Percentiles rank a stretch among this genome's conserved stretches.
phyloP scores from a whole-genome alignment of 2,797 vertebrate genomes.

The Fundulus diaphanus region DNA sequence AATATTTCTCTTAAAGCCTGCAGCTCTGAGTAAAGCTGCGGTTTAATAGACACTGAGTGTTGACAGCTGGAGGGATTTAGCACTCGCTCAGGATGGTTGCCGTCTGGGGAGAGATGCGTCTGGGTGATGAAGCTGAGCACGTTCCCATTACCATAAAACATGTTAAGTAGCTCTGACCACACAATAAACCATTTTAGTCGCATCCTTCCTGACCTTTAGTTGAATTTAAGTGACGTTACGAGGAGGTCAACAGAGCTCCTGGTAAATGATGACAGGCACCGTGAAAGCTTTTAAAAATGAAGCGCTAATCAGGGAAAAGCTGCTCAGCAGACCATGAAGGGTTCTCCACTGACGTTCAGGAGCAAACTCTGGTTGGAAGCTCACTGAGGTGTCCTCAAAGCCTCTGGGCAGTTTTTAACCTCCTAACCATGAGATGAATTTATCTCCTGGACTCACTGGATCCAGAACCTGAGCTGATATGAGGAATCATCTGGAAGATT shows the following conservation, averaged over 20 bases:
- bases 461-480: not conserved
- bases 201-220: conserved; percentile 5
- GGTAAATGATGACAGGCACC: not conserved
- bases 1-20: conserved; percentile 27
- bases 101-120: conserved; percentile 39
- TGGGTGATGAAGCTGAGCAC: conserved; percentile 37
- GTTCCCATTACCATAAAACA: conserved; percentile 33
- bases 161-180: conserved; percentile 8
- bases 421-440: not conserved
- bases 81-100: conserved; percentile 10
- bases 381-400: not conserved
- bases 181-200: conserved; percentile 29
- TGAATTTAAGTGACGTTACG: not conserved
- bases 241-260: not conserved
- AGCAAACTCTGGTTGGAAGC: not conserved
- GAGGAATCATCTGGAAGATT: not conserved
- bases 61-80: conserved; percentile 49
- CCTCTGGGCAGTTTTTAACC: not conserved
- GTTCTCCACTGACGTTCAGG: no score
- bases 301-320: not conserved
- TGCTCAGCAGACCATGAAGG: not conserved
- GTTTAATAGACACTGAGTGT: conserved; percentile 34
- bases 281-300: not conserved
- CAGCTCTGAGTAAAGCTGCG: not conserved
- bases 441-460: not conserved